phyloP scores from a whole-genome alignment of 2,888 invertebrate species.

The Acleris literana region DNA sequence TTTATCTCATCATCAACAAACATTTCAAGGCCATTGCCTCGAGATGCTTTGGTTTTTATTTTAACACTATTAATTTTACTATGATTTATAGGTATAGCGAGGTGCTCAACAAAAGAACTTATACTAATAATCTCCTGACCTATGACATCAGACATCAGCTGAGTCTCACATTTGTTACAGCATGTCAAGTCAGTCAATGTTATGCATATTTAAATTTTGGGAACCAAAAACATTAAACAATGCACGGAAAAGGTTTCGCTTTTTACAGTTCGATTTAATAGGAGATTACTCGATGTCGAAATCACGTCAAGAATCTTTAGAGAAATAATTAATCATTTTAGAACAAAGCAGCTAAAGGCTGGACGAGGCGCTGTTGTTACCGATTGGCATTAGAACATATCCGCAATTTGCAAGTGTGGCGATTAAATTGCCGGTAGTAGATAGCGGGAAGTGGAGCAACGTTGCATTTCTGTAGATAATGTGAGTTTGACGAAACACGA shows the following conservation, averaged over 20 bases:
- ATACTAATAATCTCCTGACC: conserved; percentile 62
- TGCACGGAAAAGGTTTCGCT: conserved; percentile 53
- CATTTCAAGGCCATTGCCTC: conserved; percentile 58
- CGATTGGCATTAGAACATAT: conserved; percentile 27
- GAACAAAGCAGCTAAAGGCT: background rate
- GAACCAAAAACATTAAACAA: conserved; percentile 44
- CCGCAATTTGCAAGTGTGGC: conserved; percentile 33
- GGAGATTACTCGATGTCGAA: conserved; percentile 4
- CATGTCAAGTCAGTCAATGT: conserved; percentile 57
- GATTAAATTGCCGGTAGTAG: conserved; percentile 45
- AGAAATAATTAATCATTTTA: background rate
- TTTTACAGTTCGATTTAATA: conserved; percentile 9
- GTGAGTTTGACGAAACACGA: conserved; percentile 60
- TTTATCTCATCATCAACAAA: conserved; percentile 50
- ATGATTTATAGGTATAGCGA: conserved; percentile 62
- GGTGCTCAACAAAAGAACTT: conserved; percentile 60
- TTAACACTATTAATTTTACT: conserved; percentile 54
- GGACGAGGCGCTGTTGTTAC: conserved; percentile 3
- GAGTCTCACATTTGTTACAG: conserved; percentile 49
- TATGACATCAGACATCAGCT: conserved; percentile 75
- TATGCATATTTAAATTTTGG: conserved; percentile 48
- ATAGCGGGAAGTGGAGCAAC: conserved; percentile 63
- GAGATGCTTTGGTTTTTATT: conserved; percentile 49
- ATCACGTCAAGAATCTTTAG: background rate
- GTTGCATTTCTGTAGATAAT: conserved; percentile 41